Percentiles rank a stretch among this genome's conserved stretches.
These are phyloP conservation scores for Panulirus ornatus DNA, from an alignment of 1,140 invertebrate genomes.

Conservation along the genomic window DNA sequence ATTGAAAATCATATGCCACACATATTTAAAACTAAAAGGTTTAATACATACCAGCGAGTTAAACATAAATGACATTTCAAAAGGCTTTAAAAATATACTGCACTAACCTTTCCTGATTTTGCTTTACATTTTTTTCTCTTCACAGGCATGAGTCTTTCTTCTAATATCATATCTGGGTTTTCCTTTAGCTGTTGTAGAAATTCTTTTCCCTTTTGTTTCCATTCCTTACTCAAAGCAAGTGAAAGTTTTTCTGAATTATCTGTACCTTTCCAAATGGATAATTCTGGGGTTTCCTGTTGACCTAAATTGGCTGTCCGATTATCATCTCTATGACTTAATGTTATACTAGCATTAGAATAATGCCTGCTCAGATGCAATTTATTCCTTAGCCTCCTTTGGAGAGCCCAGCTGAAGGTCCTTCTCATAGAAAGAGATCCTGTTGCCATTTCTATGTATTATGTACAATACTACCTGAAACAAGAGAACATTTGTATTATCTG, in stretches of 20 bases:
- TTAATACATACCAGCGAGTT: too few relatives aligned
- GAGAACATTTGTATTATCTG: too few relatives aligned
- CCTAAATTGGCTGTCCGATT: not conserved
- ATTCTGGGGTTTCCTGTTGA: not conserved
- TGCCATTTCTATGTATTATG: not conserved
- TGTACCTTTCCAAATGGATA: not conserved
- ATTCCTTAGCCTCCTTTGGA: not conserved
- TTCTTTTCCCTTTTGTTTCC: conserved; percentile 31
- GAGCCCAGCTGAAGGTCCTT: not conserved
- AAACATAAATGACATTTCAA: too few relatives aligned
- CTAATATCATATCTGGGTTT: not conserved
- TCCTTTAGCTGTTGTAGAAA: conserved; percentile 17
- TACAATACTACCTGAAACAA: too few relatives aligned
- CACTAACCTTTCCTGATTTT: conserved; percentile 76
- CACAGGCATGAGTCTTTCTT: conserved; percentile 77
- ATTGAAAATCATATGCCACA: too few relatives aligned
- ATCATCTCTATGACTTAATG: not conserved
- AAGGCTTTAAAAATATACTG: too few relatives aligned
- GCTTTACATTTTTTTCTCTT: conserved; percentile 81
- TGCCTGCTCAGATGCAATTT: not conserved
- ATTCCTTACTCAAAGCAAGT: not conserved
- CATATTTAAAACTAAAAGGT: too few relatives aligned
- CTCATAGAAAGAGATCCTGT: not conserved
- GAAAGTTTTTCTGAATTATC: not conserved
- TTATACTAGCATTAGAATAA: not conserved